Evolutionary conservation across 2,113 vertebrate species (phyloP).

Genomic region (Podocnemis expansa): DNA sequence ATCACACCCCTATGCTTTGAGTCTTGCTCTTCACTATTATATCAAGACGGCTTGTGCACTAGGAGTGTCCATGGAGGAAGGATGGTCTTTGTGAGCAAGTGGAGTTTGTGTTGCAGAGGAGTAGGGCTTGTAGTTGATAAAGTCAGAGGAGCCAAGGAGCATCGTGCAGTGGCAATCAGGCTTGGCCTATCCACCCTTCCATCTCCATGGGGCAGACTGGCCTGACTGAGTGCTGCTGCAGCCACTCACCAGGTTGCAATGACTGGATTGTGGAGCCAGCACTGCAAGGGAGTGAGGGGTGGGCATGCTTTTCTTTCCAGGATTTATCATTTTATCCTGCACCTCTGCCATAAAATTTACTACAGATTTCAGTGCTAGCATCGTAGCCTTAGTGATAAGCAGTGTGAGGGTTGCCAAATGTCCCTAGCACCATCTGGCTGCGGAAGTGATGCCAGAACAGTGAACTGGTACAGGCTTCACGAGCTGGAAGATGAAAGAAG

Average conservation of each 20-base stretch:
- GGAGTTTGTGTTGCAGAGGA: neutral
- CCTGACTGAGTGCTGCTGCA: neutral
- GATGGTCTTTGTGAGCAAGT: neutral
- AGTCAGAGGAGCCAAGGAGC: neutral
- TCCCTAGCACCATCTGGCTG: neutral
- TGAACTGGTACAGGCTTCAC: neutral
- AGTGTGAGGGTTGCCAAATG: too few relatives aligned
- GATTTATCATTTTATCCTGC: neutral
- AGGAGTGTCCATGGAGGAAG: too few relatives aligned
- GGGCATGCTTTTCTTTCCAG: neutral
- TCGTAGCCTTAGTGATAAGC: neutral
- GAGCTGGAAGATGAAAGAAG: neutral
- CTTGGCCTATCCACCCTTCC: neutral
- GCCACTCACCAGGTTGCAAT: neutral
- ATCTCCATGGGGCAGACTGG: neutral
- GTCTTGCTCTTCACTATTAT: neutral
- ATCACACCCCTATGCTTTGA: neutral
- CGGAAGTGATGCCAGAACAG: neutral
- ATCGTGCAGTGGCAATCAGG: neutral
- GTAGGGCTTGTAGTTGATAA: neutral
- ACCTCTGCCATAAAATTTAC: neutral
- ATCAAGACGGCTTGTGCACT: neutral
- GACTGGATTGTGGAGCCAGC: too few relatives aligned
- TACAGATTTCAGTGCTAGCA: neutral
- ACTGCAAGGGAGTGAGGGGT: neutral